phyloP scores from a whole-genome alignment of 2,888 invertebrate species.

The Mantis religiosa region DNA sequence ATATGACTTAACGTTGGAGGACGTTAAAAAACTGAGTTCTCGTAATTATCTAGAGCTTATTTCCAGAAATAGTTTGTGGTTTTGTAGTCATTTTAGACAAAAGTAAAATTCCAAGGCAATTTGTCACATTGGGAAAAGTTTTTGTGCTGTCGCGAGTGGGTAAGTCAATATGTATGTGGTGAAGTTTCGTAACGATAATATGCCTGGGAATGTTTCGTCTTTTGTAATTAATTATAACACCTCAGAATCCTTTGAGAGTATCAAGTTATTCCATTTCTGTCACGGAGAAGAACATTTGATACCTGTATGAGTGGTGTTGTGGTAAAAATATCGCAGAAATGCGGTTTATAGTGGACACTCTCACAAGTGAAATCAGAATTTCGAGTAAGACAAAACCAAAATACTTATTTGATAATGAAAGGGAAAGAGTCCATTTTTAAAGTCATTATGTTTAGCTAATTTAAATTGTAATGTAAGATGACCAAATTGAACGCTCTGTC shows the following conservation, averaged over 20 bases:
- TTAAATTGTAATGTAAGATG: too few species aligned
- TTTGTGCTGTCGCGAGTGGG: background rate
- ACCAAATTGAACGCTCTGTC: too few species aligned
- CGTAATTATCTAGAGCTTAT: too few species aligned
- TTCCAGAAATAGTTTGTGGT: too few species aligned
- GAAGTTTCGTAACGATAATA: background rate
- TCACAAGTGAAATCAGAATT: too few species aligned
- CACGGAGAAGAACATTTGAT: background rate
- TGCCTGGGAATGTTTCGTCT: background rate
- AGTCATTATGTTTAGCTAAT: too few species aligned
- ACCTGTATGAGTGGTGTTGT: background rate
- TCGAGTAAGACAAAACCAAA: too few species aligned
- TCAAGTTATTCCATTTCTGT: background rate
- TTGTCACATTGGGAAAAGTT: background rate
- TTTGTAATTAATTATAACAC: background rate
- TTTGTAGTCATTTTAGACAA: background rate
- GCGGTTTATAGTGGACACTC: background rate
- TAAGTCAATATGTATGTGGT: background rate
- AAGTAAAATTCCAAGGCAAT: background rate
- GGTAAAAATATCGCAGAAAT: background rate
- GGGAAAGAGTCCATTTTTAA: too few species aligned
- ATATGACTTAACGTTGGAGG: too few species aligned
- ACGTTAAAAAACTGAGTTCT: too few species aligned
- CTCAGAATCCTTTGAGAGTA: background rate
- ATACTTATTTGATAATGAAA: too few species aligned